Evolutionary conservation across 2,888 invertebrate genomes (phyloP), one percentile per base, ranked within the genome.

Genomic region (Nomada goodeniana): DNA sequence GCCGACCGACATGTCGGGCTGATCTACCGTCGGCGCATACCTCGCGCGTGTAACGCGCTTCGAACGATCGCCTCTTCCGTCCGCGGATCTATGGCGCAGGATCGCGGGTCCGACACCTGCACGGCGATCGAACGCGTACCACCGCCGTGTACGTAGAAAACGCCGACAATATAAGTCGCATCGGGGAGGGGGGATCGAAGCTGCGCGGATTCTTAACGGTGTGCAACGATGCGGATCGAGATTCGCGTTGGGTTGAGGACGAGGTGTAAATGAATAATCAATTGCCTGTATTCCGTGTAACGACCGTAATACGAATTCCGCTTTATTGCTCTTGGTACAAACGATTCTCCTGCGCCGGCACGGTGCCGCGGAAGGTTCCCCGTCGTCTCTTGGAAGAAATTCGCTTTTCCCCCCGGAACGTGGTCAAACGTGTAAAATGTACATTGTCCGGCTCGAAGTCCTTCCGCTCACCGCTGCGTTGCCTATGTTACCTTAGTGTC

Each of bases 271-370:
- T 70, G 50, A 57, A 64, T 52, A 73, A 47, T 47, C 36, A 47
- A 47, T 13, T n/a, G 23, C 44, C 18, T 36, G 20, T 20, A 15
- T 53, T 53, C 29, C 44, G 29, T 64, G 15, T 23, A 53, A 76
- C 36, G 23, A 20, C 15, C 68, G 36, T 63, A 52, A 50, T 69
- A 52, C 64, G 57, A 20, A 57, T 52, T 64, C 50, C 52, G 15
- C 53, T 81, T 82, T 82, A 82, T 82, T 82, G 36, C 70, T n/a
- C 36, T 70, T 26, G 26, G 57, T 82, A 81, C 65, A 83, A 73
- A 83, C 57, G 18, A 73, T 53, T 57, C 9, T 50, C 44, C 57
- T 44, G 65, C 59, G 42, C 47, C 60, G 50, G 57, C 47, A 7
- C 7, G 36, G 36, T 7, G 20, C 20, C 13, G 50, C 36, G 64